A percentile compares a stretch with the other conserved stretches of the same genome.
Evolutionary conservation across 1,140 invertebrate genomes (phyloP).

Genomic region (Arion vulgaris): DNA sequence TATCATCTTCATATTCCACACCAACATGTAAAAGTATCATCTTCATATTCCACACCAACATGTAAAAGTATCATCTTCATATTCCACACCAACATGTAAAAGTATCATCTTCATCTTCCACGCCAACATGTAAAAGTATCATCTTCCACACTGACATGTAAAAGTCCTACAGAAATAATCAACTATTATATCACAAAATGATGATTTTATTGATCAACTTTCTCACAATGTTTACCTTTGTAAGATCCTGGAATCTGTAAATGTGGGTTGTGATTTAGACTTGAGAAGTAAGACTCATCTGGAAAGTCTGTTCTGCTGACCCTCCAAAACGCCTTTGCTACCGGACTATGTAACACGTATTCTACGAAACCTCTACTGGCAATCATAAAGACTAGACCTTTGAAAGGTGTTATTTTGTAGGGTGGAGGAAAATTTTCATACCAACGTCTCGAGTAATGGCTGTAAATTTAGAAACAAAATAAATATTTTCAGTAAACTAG

Average conservation of each 20-base stretch:
- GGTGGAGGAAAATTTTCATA: constrained; percentile 44
- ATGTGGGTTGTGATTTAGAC: constrained; percentile 63
- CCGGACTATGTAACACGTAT: constrained; percentile 44
- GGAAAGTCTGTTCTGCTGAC: constrained; percentile 47
- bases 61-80: too few species aligned
- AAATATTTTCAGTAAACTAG: too few species aligned
- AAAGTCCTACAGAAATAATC: too few species aligned
- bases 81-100: too few species aligned
- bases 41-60: too few species aligned
- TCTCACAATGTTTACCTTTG: constrained; percentile 45
- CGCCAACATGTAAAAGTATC: too few species aligned
- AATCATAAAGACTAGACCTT: constrained; percentile 55
- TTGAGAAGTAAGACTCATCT: constrained; percentile 67
- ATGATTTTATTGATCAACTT: background rate
- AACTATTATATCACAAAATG: too few species aligned
- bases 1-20: too few species aligned
- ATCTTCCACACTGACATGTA: too few species aligned
- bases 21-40: too few species aligned
- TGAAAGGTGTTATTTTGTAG: constrained; percentile 46
- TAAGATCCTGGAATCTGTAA: constrained; percentile 57
- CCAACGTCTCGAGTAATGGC: constrained; percentile 31
- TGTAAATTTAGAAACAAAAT: background rate
- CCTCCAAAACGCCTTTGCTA: constrained; percentile 52
- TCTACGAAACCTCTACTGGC: constrained; percentile 54
- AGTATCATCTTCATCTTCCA: too few species aligned